Evolutionary conservation across 2,113 vertebrate species (phyloP).

Genomic region (Phocoena sinus): DNA sequence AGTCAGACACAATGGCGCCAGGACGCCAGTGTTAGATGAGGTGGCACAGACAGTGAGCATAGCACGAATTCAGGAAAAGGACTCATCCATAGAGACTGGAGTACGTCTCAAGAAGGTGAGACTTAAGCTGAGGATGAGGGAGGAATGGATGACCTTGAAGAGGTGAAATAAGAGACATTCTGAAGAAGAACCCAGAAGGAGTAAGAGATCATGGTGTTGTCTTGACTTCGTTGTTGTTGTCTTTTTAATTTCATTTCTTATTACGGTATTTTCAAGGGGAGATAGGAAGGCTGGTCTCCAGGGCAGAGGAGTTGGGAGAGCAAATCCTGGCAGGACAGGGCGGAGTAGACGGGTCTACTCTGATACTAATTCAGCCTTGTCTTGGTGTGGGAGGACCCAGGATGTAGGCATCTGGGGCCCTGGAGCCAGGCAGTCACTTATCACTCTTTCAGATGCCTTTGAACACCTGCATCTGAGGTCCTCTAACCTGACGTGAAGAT

Average conservation of each 20-base stretch:
- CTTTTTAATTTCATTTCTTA: background rate
- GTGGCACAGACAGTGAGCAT: background rate
- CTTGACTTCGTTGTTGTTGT: background rate
- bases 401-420: background rate
- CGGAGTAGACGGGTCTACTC: background rate
- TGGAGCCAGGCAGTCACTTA: accelerated
- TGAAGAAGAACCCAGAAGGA: background rate
- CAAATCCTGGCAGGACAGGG: background rate
- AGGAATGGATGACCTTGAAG: background rate
- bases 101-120: background rate
- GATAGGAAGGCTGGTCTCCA: background rate
- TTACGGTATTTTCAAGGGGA: background rate
- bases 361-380: background rate
- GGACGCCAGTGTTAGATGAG: accelerated
- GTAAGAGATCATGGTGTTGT: background rate
- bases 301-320: background rate
- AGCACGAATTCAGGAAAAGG: background rate
- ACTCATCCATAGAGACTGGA: background rate
- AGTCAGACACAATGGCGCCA: accelerated
- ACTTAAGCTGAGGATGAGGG: background rate
- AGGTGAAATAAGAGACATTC: background rate
- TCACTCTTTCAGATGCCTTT: background rate
- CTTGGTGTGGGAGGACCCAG: background rate
- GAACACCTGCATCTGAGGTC: background rate
- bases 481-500: background rate